Evolutionary conservation across 2,888 invertebrate genomes (phyloP).

Genomic region (Lasioglossum malachurum): DNA sequence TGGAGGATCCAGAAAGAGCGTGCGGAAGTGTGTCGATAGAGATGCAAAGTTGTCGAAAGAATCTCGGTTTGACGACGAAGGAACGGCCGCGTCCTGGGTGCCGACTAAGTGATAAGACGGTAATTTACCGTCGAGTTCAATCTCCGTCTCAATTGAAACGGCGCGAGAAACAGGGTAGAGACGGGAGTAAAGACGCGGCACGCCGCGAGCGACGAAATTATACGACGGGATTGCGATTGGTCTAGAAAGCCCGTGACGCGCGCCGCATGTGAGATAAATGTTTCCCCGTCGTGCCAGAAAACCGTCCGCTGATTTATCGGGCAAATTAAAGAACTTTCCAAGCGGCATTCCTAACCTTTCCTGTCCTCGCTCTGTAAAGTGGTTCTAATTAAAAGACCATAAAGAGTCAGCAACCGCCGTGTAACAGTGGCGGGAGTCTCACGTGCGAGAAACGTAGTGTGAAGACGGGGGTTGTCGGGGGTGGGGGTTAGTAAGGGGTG

Average conservation of each 20-base stretch:
- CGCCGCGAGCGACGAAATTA: conserved; percentile 50
- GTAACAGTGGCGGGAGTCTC: conserved; percentile 75
- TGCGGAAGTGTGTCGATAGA: background rate
- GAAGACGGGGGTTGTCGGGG: background rate
- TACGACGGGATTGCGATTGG: conserved; percentile 59
- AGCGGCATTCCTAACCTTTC: conserved; percentile 74
- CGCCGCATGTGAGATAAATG: conserved; percentile 71
- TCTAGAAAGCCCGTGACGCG: conserved; percentile 35
- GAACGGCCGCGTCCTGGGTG: background rate
- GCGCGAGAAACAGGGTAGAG: background rate
- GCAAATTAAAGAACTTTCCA: conserved; percentile 80
- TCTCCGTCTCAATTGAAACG: background rate
- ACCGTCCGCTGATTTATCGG: conserved; percentile 77
- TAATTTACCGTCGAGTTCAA: conserved; percentile 13
- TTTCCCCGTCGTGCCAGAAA: conserved; percentile 46
- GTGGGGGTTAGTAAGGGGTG: background rate
- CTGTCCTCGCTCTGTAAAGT: conserved; percentile 77
- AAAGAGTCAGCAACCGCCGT: conserved; percentile 77
- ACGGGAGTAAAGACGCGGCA: background rate
- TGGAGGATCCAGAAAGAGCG: background rate
- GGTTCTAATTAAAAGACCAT: conserved; percentile 81
- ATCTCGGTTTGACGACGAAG: background rate
- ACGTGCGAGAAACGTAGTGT: conserved; percentile 63
- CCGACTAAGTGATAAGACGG: background rate
- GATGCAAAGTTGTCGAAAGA: background rate